Base-by-base conservation (phyloP, 2,113 vertebrate species). In the Lichenostomus cassidix region DNA sequence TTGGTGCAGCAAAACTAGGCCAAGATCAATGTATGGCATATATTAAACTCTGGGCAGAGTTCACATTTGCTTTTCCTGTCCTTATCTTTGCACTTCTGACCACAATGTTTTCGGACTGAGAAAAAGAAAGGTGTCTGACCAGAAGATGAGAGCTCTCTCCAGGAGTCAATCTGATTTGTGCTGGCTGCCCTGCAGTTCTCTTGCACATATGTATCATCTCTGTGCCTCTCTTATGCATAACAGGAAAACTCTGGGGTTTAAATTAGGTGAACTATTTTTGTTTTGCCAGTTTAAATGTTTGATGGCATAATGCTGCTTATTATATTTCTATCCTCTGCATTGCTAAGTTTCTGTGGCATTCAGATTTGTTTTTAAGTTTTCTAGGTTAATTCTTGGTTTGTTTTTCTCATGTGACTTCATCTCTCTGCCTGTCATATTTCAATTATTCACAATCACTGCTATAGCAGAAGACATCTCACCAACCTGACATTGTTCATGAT, bases 211-310 rank as follows among this genome's bases (percentile, higher is more conserved):
- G 0, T 41, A 47, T 80, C 10, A 20, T 49, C 29, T 85, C 65
- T 20, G 17, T 53, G 39, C 11, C 24, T 92, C 42, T 53, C 25
- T 79, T 37, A 39, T 14, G 24, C 27, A 27, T 44, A 70, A 56
- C 15, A 62, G 33, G 24, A 35, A 65, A 50, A 80, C 67, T 77
- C 55, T 67, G 67, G 11, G 35, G 12, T 93, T 83, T 91, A 56
- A 93, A 94, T 60, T 86, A 88, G 50, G 41, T 59, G 46, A 93
- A 52, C 55, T 62, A 65, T 55, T 92, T 87, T 88, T 88, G 49
- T 4, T 92, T 95, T 83, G 50, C 67, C 11, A 29, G 62, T 90
- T 95, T 63, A 85, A 87, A 88, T 86, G 64, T 75, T 94, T 90
- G 76, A 88, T 90, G 52, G 25, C 37, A 11, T 27, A 14, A 15